Base-by-base conservation (phyloP, 2,888 invertebrate genomes). In the Tetranychus truncatus region DNA sequence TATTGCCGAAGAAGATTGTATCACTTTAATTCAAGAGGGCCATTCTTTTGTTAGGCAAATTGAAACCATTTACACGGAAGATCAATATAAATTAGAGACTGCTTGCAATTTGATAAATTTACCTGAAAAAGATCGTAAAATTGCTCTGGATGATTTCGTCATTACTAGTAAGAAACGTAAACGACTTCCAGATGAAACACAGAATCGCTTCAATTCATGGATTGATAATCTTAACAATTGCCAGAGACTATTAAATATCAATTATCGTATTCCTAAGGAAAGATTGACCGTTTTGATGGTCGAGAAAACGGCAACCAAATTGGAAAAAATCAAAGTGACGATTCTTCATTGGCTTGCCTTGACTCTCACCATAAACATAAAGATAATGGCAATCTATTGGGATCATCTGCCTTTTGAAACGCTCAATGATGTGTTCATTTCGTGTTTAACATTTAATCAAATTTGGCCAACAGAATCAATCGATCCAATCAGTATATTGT, bases 301-400 rank as follows among this genome's bases (percentile, higher is more conserved):
- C 9, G 21, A 24, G 8, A n/a, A 69, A 69, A 69, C 69, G 24
- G 69, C 34, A 5, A 24, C 4, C 1, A 69, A 69, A 24, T 24
- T 69, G 69, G 69, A 69, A 8, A 20, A 24, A 69, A 69, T 69
- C 6, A 69, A 24, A 69, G 18, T 69, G 1, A 24, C 69, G 4
- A 69, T 69, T 20, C 11, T 69, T 11, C 69, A 69, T 21, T 69
- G 69, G 69, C 21, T 69, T 20, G 3, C 21, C 9, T 21, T 69
- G 20, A 69, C 34, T 69, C 21, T 69, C 11, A 20, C 21, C 18
- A 24, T 24, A 20, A 24, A 20, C 9, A 69, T 69, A 11, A 69
- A 69, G 20, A 69, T 69, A 69, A 69, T 69, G 69, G 11, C 69
- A 20, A 69, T 69, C 21, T 69, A 69, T 69, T 69, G 69, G 69